A percentile compares a stretch with the other conserved stretches of the same genome.
phyloP scores from a whole-genome alignment of 2,797 vertebrate species.

The Anniella stebbinsi region DNA sequence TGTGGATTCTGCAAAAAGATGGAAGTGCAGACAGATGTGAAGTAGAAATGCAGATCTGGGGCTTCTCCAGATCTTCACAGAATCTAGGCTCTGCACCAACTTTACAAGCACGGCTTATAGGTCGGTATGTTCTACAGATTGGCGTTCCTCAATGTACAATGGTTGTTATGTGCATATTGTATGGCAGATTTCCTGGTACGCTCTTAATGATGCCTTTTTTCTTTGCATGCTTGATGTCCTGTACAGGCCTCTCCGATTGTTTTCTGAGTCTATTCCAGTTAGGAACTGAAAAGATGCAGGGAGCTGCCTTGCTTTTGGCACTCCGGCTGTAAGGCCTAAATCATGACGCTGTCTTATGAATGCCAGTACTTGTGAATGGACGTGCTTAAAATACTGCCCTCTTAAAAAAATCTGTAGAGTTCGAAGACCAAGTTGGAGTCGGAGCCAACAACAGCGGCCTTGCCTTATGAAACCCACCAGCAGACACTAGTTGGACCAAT shows the following conservation, averaged over 20 bases:
- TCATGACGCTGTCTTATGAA: neutral
- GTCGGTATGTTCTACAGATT: too few relatives aligned
- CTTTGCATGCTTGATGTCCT: neutral
- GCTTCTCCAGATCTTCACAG: neutral
- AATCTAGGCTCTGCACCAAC: neutral
- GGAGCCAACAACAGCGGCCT: rapidly evolving
- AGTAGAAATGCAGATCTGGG: neutral
- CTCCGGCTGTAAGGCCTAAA: neutral
- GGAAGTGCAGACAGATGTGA: neutral
- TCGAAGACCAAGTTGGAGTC: neutral
- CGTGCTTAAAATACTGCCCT: neutral
- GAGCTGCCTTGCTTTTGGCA: neutral
- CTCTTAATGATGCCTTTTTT: neutral
- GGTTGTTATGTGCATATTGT: neutral
- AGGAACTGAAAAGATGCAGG: neutral
- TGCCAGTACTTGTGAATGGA: neutral
- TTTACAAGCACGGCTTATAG: too few relatives aligned
- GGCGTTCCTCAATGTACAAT: neutral
- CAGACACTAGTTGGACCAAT: neutral
- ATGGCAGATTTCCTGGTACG: neutral
- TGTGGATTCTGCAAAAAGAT: neutral
- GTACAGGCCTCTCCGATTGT: neutral
- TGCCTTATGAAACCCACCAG: neutral
- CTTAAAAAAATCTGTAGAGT: neutral
- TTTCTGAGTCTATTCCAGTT: neutral